Evolutionary conservation across 2,113 vertebrate species (phyloP), one percentile per base, ranked within the genome.

Genomic region (Syngnathoides biaculeatus): DNA sequence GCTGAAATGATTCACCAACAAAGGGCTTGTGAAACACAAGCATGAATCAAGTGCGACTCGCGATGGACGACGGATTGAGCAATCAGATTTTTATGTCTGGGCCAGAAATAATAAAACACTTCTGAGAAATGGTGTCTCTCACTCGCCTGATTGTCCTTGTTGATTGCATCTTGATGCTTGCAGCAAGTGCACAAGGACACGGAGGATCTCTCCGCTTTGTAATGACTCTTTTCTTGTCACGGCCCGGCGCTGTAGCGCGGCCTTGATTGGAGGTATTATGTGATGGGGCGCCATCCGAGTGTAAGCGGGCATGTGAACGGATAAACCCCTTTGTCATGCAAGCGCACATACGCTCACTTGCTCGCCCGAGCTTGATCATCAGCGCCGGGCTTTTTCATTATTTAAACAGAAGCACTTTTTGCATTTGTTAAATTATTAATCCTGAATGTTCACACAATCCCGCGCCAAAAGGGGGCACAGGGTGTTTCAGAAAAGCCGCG

Each of bases 321-420:
- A 78, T 70, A 79, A 74, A 80, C 56, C 62, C n/a, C 11, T 39
- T 72, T 48, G 10, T 63, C 40, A 58, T 65, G 27, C 71, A 43
- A 57, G 62, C 61, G 63, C 66, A 64, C 24, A 22, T 48, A 67
- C 66, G 40, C 56, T 52, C 71, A 38, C 69, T 57, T 62, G 39
- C 17, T 43, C 73, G 79, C 69, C 77, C 59, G 26, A 63, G 79
- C 84, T 79, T 79, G 71, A 87, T 87, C 78, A 87, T 74, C 86
- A 76, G 74, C 71, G 77, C 70, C 75, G 86, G 82, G 79, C 80
- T 82, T 79, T 87, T 90, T 85, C 78, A 88, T 90, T 91, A 91
- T 92, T 92, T 89, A 91, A 88, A 90, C 84, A 88, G 74, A 84
- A 72, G 78, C 85, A 89, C 88, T 90, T 87, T 87, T 87, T 88